A percentile compares a stretch with the other conserved stretches of the same genome.
Evolutionary conservation across 2,797 vertebrate species (phyloP).

Genomic region (Tragelaphus oryx): DNA sequence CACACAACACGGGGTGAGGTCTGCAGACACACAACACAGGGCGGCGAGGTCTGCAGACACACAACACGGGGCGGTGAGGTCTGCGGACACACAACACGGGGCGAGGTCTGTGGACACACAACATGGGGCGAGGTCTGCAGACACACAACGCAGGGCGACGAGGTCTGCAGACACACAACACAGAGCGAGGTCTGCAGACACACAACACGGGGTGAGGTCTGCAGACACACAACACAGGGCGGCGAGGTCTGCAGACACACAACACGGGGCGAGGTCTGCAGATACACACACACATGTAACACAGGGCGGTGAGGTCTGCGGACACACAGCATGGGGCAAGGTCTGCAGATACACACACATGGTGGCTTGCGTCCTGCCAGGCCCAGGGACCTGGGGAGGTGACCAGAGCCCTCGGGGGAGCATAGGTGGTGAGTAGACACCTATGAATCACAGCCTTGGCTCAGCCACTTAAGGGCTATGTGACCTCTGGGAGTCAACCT

Average conservation of each 20-base stretch:
- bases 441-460: not conserved
- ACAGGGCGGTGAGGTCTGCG: no score
- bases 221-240: not conserved
- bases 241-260: no score
- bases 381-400: not conserved
- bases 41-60: no score
- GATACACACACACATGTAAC: not conserved
- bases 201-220: not conserved
- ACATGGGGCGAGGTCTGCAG: no score
- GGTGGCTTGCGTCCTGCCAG: fast-evolving
- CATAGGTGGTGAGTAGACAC: not conserved
- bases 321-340: slow-evolving; percentile 76
- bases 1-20: not conserved
- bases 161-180: no score
- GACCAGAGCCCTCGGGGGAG: not conserved
- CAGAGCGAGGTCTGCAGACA: fast-evolving
- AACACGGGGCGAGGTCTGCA: fast-evolving
- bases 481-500: not conserved
- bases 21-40: not conserved
- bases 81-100: not conserved
- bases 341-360: slow-evolving; percentile 79
- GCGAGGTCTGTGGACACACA: not conserved
- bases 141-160: not conserved
- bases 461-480: not conserved
- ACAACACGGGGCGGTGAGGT: fast-evolving